A percentile compares a stretch with the other conserved stretches of the same genome.
phyloP scores from a whole-genome alignment of 1,140 invertebrate genomes.

The Samia ricini region DNA sequence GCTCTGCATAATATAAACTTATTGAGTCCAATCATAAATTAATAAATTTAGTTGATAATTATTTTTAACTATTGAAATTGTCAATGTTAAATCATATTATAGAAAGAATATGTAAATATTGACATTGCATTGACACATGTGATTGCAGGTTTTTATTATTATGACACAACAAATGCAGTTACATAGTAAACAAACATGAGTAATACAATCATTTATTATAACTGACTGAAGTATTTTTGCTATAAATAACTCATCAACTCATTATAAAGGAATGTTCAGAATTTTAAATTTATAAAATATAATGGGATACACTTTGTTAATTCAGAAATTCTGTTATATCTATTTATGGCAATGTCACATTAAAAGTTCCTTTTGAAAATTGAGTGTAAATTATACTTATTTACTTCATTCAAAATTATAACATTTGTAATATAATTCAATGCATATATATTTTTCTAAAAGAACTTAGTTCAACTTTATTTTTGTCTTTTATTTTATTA shows the following conservation, averaged over 20 bases:
- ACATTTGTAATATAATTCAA: conserved; percentile 1
- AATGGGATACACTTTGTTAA: no score
- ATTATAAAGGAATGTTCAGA: background rate
- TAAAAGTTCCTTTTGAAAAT: background rate
- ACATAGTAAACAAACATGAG: conserved; percentile 62
- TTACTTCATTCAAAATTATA: background rate
- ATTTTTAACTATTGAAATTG: background rate
- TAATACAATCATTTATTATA: conserved; percentile 31
- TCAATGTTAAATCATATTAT: conserved; percentile 6
- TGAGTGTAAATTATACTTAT: background rate
- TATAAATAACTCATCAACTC: background rate
- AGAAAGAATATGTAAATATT: conserved; percentile 31
- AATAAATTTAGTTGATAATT: background rate
- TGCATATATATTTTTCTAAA: background rate
- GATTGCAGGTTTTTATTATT: conserved; percentile 51
- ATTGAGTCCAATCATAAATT: background rate
- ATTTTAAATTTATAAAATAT: background rate
- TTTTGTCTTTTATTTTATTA: background rate
- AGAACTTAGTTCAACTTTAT: background rate
- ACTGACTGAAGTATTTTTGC: conserved; percentile 12
- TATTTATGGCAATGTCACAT: no score
- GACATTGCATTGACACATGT: conserved; percentile 29
- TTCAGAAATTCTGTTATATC: no score
- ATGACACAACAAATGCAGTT: conserved; percentile 57
- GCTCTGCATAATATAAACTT: background rate